Percentiles rank a stretch among this genome's conserved stretches.
phyloP scores from a whole-genome alignment of 1,140 invertebrate genomes.

The Calephelis nemesis region DNA sequence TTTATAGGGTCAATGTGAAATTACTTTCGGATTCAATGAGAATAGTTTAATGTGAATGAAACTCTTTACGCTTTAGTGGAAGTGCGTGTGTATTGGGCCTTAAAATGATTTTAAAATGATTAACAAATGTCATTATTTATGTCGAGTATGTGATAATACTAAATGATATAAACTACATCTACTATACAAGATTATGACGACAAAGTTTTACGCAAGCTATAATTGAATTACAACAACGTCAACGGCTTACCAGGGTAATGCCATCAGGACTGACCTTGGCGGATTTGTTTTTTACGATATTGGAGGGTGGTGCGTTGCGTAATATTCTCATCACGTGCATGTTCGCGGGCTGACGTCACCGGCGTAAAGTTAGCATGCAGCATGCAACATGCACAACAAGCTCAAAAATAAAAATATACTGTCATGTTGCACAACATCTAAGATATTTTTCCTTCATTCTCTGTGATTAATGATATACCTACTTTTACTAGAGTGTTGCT shows the following conservation, averaged over 20 bases:
- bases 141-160: not conserved
- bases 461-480: no score
- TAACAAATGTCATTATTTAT: no score
- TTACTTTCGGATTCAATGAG: no score
- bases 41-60: no score
- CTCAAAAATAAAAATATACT: constrained; percentile 20
- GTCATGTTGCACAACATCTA: not conserved
- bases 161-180: constrained; percentile 21
- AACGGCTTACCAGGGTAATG: constrained; percentile 17
- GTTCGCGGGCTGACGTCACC: constrained; percentile 83
- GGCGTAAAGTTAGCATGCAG: constrained; percentile 56
- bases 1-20: no score
- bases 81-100: no score
- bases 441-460: no score
- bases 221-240: constrained; percentile 29
- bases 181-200: constrained; percentile 23
- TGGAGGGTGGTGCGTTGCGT: constrained; percentile 89
- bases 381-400: constrained; percentile 54
- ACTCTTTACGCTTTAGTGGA: no score
- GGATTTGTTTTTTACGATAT: constrained; percentile 90
- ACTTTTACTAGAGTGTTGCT: no score
- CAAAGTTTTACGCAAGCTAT: constrained; percentile 13
- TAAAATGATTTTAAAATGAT: no score
- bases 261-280: constrained; percentile 85
- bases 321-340: constrained; percentile 87